Percentiles rank a stretch among this genome's conserved stretches.
Conservation (phyloP, 2,797 vertebrate genomes). For the Centropyge bicolor region DNA sequence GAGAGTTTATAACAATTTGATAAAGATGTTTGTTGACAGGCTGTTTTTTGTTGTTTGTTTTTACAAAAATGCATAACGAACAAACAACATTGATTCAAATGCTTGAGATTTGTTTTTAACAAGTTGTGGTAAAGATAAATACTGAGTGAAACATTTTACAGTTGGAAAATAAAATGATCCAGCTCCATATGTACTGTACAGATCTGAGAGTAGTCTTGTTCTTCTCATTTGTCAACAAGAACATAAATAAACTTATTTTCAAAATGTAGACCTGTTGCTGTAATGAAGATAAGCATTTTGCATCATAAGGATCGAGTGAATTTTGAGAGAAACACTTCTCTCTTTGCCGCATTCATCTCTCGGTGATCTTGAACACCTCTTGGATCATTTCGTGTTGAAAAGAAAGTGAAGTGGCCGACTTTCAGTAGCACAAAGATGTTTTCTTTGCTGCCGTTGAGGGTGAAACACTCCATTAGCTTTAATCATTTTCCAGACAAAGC, state of each 20-base stretch:
- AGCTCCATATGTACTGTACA: not conserved
- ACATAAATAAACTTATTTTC: not conserved
- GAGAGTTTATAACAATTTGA: no score
- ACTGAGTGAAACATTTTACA: no score
- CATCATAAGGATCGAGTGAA: not conserved
- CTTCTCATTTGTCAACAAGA: not conserved
- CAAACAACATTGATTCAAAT: no score
- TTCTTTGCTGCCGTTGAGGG: conserved; percentile 46
- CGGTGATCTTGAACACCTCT: conserved; percentile 3
- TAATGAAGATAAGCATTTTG: not conserved
- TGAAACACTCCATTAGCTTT: conserved; percentile 48
- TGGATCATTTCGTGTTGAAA: conserved; percentile 33
- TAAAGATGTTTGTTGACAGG: no score
- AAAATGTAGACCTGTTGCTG: not conserved
- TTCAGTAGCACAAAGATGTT: conserved; percentile 32
- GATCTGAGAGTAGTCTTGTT: not conserved
- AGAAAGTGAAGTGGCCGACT: conserved; percentile 41
- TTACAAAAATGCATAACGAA: no score
- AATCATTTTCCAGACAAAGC: conserved; percentile 76
- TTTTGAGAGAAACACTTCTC: not conserved
- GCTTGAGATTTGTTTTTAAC: no score
- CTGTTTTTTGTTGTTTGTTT: no score
- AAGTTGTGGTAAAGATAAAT: no score
- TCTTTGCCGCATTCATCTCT: not conserved
- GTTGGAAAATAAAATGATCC: not conserved